Conservation (phyloP, 1,140 invertebrate genomes). For the Drosophila littoralis region DNA sequence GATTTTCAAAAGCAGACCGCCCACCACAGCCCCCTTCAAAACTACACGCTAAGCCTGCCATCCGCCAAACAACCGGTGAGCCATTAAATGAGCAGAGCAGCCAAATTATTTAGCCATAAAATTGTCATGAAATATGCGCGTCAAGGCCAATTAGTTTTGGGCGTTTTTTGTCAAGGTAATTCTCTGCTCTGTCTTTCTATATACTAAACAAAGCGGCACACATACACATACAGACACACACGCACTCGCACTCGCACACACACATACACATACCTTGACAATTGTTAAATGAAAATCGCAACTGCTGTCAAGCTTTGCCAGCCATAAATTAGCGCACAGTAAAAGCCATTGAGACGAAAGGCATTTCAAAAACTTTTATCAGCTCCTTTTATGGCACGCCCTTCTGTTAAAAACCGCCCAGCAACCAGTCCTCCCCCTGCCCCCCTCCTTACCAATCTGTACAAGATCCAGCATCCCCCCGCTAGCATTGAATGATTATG, state of each 20-base stretch:
- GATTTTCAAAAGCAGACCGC: conserved; percentile 53
- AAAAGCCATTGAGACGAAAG: conserved; percentile 44
- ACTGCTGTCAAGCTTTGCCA: conserved; percentile 37
- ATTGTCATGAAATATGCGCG: conserved; percentile 65
- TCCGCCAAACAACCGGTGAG: conserved; percentile 15
- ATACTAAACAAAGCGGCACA: not conserved
- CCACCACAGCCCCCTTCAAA: not conserved
- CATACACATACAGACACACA: no score
- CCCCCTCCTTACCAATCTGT: not conserved
- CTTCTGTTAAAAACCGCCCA: not conserved
- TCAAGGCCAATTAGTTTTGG: conserved; percentile 28
- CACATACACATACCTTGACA: conserved; percentile 4
- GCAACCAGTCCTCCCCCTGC: not conserved
- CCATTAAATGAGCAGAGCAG: conserved; percentile 61
- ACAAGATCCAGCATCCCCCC: not conserved
- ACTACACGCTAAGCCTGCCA: not conserved
- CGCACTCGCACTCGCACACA: not conserved
- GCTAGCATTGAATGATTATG: conserved; percentile 72
- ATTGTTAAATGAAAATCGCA: conserved; percentile 46
- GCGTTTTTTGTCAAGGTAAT: conserved; percentile 28
- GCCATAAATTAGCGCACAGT: conserved; percentile 68
- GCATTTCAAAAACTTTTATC: conserved; percentile 68
- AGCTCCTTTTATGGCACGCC: conserved; percentile 50
- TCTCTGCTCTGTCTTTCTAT: conserved; percentile 3
- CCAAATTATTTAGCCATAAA: conserved; percentile 73